phyloP scores from a whole-genome alignment of 2,888 invertebrate genomes.

The Cordilura impudica region DNA sequence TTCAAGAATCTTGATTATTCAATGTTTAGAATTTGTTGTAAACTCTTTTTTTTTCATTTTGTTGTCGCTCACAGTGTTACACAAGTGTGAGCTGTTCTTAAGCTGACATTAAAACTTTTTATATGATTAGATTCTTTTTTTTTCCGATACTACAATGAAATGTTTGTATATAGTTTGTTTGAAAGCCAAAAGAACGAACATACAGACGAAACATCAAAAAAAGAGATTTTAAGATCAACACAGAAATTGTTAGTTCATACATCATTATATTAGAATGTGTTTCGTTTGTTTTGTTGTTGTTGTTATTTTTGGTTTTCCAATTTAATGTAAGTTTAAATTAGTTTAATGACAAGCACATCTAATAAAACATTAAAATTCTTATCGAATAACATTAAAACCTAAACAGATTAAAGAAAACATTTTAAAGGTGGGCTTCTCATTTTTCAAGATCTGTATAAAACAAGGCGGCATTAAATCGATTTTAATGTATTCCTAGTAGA shows the following conservation, averaged over 20 bases:
- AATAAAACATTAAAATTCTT: neutral
- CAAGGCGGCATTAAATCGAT: constrained; percentile 31
- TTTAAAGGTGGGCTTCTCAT: constrained; percentile 17
- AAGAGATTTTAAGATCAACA: neutral
- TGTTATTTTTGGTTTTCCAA: neutral
- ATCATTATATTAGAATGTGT: too few species aligned
- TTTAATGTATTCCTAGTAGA: constrained; percentile 27
- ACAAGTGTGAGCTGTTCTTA: neutral
- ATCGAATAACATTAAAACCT: neutral
- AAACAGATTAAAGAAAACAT: neutral
- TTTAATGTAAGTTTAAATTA: neutral
- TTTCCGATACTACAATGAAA: neutral
- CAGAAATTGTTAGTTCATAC: neutral
- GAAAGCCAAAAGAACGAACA: neutral
- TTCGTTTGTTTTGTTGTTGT: too few species aligned
- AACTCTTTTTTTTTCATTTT: neutral
- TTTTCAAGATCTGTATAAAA: constrained; percentile 25
- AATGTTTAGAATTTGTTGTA: neutral
- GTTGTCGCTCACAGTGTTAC: neutral
- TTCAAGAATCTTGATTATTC: neutral
- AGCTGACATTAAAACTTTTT: neutral
- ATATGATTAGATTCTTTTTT: neutral
- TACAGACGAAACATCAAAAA: neutral
- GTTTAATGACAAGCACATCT: neutral
- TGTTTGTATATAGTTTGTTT: neutral